Evolutionary conservation across 2,888 invertebrate genomes (phyloP).

Genomic region (Dasysyrphus albostriatus): DNA sequence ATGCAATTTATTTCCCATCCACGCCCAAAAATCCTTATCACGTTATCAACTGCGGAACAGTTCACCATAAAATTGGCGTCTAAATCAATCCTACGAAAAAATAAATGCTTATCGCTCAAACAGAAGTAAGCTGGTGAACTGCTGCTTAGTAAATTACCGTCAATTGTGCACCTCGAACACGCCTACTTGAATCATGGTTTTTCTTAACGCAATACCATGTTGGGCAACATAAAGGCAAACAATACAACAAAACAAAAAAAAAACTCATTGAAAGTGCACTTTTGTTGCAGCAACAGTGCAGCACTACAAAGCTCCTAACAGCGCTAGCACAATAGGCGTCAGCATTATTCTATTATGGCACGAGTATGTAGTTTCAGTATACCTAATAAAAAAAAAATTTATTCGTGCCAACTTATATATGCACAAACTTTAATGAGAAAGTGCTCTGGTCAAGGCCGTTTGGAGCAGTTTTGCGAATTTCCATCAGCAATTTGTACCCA

Average conservation of each 20-base stretch:
- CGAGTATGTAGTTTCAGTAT: conserved; percentile 7
- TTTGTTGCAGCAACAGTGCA: conserved; percentile 12
- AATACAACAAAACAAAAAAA: conserved; percentile 1
- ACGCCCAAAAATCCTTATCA: conserved; percentile 32
- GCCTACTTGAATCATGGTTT: conserved; percentile 50
- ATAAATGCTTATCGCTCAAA: conserved; percentile 40
- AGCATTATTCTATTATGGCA: conserved; percentile 34
- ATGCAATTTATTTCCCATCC: conserved; percentile 1
- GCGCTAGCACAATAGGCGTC: conserved; percentile 28
- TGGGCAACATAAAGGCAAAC: conserved; percentile 27
- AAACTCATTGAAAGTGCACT: conserved; percentile 29
- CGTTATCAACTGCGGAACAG: neutral
- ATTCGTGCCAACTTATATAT: conserved; percentile 51
- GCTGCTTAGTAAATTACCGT: conserved; percentile 59
- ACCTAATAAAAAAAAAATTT: conserved; percentile 15
- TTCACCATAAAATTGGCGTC: neutral
- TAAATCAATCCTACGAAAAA: conserved; percentile 53
- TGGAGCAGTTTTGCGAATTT: conserved; percentile 25
- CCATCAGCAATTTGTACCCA: neutral
- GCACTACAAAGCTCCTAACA: neutral
- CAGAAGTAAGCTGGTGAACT: conserved; percentile 36
- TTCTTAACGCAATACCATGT: conserved; percentile 50
- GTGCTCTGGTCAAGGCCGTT: conserved; percentile 68
- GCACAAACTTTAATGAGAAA: conserved; percentile 46
- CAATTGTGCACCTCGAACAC: conserved; percentile 58